Conservation (phyloP, 2,113 vertebrate genomes). For the Danionella cerebrum region DNA sequence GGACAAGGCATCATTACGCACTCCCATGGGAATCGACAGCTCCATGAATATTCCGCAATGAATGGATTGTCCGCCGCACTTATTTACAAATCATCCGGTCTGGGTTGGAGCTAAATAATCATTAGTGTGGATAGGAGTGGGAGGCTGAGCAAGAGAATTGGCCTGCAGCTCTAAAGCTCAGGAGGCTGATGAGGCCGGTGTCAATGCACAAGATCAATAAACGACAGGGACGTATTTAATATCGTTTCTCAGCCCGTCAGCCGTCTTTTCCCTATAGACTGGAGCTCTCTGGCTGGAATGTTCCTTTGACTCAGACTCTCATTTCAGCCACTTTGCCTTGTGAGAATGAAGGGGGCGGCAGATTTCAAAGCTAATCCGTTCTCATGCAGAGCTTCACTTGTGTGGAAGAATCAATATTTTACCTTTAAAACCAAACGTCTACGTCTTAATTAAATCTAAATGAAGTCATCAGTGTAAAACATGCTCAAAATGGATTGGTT, state of each 20-base stretch:
- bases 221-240: constrained; percentile 6
- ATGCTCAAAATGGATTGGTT: too few species aligned
- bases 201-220: constrained; percentile 13
- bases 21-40: neutral
- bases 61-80: neutral
- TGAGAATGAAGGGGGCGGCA: constrained; percentile 3
- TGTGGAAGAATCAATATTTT: constrained; percentile 25
- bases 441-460: too few species aligned
- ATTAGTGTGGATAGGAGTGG: neutral
- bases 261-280: neutral
- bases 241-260: constrained; percentile 1
- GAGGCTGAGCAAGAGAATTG: neutral
- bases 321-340: neutral
- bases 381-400: neutral
- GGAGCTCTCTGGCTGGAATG: neutral
- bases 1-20: constrained; percentile 1
- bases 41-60: constrained; percentile 6
- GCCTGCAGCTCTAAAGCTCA: neutral
- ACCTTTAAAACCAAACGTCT: neutral
- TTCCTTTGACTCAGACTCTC: constrained; percentile 13
- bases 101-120: neutral
- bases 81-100: constrained; percentile 9
- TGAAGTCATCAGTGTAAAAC: too few species aligned
- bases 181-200: neutral
- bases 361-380: constrained; percentile 19